phyloP scores from a whole-genome alignment of 1,140 invertebrate genomes.

The Euschistus heros region DNA sequence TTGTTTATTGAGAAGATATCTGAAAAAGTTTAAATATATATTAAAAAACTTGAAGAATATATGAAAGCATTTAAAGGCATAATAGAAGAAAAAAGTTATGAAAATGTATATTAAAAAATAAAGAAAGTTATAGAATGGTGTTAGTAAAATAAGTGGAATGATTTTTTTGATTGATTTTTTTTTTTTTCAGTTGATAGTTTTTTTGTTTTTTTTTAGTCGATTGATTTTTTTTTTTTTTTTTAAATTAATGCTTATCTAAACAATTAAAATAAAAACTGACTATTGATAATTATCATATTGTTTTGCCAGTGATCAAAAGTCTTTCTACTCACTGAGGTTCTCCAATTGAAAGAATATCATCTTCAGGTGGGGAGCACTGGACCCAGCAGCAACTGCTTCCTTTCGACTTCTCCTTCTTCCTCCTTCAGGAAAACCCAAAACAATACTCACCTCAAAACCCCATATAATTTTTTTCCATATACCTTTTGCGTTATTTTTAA shows the following conservation, averaged over 20 bases:
- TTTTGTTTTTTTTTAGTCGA: neutral
- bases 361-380: slow-evolving; percentile 19
- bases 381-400: slow-evolving; percentile 22
- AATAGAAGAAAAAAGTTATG: no score
- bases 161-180: neutral
- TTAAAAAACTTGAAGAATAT: no score
- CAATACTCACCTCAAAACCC: neutral
- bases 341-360: slow-evolving; percentile 1
- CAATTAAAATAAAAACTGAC: neutral
- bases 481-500: no score
- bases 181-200: neutral
- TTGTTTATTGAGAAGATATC: no score
- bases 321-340: slow-evolving; percentile 1
- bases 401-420: slow-evolving; percentile 14
- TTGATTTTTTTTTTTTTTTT: neutral
- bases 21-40: no score
- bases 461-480: no score
- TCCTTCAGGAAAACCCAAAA: slow-evolving; percentile 4
- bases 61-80: no score
- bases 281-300: no score
- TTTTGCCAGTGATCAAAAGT: slow-evolving; percentile 5
- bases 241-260: neutral
- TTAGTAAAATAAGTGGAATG: neutral
- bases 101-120: no score
- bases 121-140: no score